Conservation (phyloP, 2,888 invertebrate species). For the Cheilosia grossa region DNA sequence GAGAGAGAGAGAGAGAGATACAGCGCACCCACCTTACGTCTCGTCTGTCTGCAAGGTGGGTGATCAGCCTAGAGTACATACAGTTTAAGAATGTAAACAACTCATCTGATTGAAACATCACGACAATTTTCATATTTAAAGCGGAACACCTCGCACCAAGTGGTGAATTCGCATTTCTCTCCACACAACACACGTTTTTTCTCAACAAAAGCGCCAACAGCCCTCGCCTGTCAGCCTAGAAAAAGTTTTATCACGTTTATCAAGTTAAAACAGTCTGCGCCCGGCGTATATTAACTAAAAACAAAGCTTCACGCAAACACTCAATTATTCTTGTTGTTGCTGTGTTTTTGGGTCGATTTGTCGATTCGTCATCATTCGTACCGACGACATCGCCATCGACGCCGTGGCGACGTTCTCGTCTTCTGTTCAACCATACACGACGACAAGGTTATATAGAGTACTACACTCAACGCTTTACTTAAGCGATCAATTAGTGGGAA, state of each 20-base stretch:
- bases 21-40: too few relatives aligned
- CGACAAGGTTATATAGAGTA: slow-evolving; percentile 58
- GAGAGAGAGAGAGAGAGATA: too few relatives aligned
- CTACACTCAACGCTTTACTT: slow-evolving; percentile 46
- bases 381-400: slow-evolving; percentile 18
- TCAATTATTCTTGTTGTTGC: slow-evolving; percentile 26
- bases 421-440: neutral
- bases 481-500: slow-evolving; percentile 68
- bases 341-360: slow-evolving; percentile 33
- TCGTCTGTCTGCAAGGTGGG: too few relatives aligned
- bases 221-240: neutral
- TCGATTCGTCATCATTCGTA: slow-evolving; percentile 65
- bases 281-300: slow-evolving; percentile 18
- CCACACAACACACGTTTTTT: neutral
- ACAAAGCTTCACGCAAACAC: slow-evolving; percentile 44
- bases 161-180: slow-evolving; percentile 7
- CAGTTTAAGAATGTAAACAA: slow-evolving; percentile 24
- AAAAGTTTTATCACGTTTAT: slow-evolving; percentile 12
- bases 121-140: slow-evolving; percentile 45
- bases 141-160: slow-evolving; percentile 22
- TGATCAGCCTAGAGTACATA: too few relatives aligned
- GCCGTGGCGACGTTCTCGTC: slow-evolving; percentile 36
- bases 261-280: slow-evolving; percentile 18
- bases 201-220: neutral
- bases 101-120: slow-evolving; percentile 43